Conservation (phyloP, 2,113 vertebrate genomes). For the Pterocles orientalis region DNA sequence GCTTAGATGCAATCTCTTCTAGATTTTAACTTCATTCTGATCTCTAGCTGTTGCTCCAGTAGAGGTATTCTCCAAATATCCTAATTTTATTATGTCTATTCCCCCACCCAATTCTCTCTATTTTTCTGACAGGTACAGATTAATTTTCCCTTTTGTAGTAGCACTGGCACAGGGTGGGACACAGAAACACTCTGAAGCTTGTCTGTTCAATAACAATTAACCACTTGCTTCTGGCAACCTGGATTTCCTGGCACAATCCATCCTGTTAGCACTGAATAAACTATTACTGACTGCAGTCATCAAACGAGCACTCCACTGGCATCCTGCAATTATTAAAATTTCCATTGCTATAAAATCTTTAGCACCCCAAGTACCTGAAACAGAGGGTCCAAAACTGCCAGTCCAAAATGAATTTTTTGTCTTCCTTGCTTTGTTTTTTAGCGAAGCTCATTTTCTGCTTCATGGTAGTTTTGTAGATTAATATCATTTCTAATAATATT, state of each 20-base stretch:
- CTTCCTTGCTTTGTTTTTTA: constrained; percentile 40
- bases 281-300: background rate
- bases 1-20: background rate
- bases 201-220: background rate
- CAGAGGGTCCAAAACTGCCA: background rate
- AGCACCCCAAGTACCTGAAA: background rate
- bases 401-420: constrained; percentile 1
- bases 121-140: background rate
- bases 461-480: background rate
- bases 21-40: background rate
- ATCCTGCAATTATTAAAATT: constrained; percentile 43
- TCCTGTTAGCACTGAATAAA: background rate
- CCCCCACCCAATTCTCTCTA: background rate
- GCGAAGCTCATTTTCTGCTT: background rate
- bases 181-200: background rate
- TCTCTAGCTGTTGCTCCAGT: background rate
- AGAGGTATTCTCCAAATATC: background rate
- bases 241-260: background rate
- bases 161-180: background rate
- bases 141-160: background rate
- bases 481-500: background rate
- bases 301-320: constrained; percentile 5
- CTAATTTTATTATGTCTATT: background rate
- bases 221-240: background rate
- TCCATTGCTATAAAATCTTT: constrained; percentile 3